Conservation (phyloP, 2,888 invertebrate genomes). For the Byasa hedistus region DNA sequence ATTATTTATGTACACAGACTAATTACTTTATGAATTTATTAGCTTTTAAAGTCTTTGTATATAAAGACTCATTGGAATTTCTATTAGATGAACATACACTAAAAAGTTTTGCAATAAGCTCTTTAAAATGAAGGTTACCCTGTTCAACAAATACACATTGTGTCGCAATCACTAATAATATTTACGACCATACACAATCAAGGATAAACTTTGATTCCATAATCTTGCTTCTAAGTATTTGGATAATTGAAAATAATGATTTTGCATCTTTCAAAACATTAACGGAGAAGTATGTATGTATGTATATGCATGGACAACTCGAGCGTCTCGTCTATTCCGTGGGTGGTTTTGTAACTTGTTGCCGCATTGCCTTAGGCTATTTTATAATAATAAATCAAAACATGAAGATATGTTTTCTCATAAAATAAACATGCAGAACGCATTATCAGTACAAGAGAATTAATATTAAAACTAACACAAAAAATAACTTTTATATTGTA, state of each 20-base stretch:
- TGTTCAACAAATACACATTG: not conserved
- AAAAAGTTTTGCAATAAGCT: not conserved
- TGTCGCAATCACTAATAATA: not conserved
- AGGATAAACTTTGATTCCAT: not conserved
- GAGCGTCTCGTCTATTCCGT: slow-evolving; percentile 2
- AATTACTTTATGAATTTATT: not conserved
- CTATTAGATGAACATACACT: too few relatives aligned
- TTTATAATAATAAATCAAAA: slow-evolving; percentile 7
- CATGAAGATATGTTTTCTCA: not conserved
- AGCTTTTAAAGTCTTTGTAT: too few relatives aligned
- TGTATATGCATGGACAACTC: not conserved
- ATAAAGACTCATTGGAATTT: too few relatives aligned
- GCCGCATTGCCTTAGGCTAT: slow-evolving; percentile 12
- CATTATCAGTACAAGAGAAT: not conserved
- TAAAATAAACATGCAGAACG: not conserved
- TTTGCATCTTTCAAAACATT: too few relatives aligned
- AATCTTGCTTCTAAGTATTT: too few relatives aligned
- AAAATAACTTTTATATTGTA: too few relatives aligned
- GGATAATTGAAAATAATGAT: too few relatives aligned
- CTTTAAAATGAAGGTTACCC: not conserved
- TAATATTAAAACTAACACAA: not conserved
- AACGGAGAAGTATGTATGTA: not conserved
- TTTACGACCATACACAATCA: not conserved
- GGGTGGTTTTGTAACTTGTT: slow-evolving; percentile 10
- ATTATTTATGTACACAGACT: not conserved